Percentiles rank a stretch among this genome's conserved stretches.
phyloP scores from a whole-genome alignment of 2,113 vertebrate species.

The Cariama cristata region DNA sequence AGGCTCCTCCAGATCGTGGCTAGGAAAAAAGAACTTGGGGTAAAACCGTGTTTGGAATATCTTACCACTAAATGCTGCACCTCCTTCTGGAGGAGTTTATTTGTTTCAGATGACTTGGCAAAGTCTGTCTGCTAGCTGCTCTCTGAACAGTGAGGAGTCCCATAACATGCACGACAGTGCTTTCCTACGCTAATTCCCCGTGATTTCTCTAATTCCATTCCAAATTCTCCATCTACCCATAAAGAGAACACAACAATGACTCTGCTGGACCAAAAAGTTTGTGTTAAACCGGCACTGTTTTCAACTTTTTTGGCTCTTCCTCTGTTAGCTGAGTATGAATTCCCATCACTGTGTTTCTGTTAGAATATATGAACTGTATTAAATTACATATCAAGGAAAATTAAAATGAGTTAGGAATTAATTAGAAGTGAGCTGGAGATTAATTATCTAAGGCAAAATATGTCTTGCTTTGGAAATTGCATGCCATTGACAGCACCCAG shows the following conservation, averaged over 20 bases:
- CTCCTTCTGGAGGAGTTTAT: neutral
- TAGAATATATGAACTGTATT: neutral
- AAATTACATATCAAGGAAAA: neutral
- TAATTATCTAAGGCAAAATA: neutral
- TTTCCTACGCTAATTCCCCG: rapidly evolving
- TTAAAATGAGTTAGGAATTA: neutral
- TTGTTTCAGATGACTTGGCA: neutral
- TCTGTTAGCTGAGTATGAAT: neutral
- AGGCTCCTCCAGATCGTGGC: constrained; percentile 85
- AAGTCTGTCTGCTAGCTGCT: neutral
- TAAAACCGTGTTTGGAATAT: constrained; percentile 1
- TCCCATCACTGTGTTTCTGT: neutral
- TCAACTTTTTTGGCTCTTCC: neutral
- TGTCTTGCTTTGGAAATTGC: neutral
- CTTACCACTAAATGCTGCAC: neutral
- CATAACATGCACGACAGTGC: neutral
- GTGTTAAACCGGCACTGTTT: neutral
- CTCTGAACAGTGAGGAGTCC: neutral
- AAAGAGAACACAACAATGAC: neutral
- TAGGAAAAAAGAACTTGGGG: constrained; percentile 82
- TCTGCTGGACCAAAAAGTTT: neutral
- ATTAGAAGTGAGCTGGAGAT: neutral
- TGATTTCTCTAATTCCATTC: neutral
- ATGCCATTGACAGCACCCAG: neutral
- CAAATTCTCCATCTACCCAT: neutral